Evolutionary conservation across 1,140 invertebrate species (phyloP), one percentile per base, ranked within the genome.

Genomic region (Eupristina koningsbergeri): DNA sequence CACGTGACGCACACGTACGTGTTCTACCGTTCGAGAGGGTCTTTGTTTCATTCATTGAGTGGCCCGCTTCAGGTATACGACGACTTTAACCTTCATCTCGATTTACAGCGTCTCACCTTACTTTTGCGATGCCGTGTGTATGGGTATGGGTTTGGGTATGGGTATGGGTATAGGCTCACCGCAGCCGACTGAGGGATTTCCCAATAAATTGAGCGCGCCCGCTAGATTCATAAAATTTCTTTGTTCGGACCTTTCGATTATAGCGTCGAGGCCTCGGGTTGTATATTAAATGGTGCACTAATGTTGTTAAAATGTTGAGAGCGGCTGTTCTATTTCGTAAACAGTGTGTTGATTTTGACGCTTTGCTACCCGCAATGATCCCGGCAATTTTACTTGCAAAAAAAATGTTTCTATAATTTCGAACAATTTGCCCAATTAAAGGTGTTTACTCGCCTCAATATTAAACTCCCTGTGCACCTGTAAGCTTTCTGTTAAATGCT

Each of bases 61-160:
- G 39, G 58, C 29, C 41, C 19, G 67, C 34, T 53, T 13, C 81
- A 83, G 81, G 81, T 83, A 83, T 53, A 76, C 74, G 81, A 15
- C 58, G 73, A 58, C 74, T 83, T 61, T 69, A 78, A 78, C 75
- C 81, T 78, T 71, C 81, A 26, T 78, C 75, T 73, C 81, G 74
- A 71, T 61, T 78, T 63, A 29, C 64, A 8, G 64, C 63, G 50
- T 78, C 74, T 83, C 73, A 63, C 29, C 74, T 77, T 76, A 76
- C 74, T 36, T 41, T 19, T 58, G 41, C 80, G 26, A 63, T 29
- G 34, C 50, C 45, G 67, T 31, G 45, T 19, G n/a, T n/a, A n/a
- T n/a, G n/a, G n/a, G n/a, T n/a, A n/a, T n/a, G n/a, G n/a, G n/a
- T n/a, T n/a, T n/a, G n/a, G n/a, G n/a, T n/a, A n/a, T n/a, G n/a